These are phyloP conservation scores for Panurus biarmicus DNA, from an alignment of 2,113 vertebrate species.

Conservation along the genomic window DNA sequence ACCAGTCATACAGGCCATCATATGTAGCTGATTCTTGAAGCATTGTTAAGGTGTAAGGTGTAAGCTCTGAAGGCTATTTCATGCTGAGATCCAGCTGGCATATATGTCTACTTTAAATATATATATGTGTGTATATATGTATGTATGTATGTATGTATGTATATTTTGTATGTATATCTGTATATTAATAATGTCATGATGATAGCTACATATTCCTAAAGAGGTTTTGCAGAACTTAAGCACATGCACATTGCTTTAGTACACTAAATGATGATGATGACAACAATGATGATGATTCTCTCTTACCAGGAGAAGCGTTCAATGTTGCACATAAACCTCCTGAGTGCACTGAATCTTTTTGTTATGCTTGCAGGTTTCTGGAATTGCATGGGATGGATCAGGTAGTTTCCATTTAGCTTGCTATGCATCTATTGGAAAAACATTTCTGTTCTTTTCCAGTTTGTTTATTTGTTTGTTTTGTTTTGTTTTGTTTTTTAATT, in stretches of 20 bases:
- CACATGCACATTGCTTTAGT: not conserved
- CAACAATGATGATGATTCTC: not conserved
- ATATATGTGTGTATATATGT: not conserved
- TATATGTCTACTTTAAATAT: not conserved
- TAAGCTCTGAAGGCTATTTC: not conserved
- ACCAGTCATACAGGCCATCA: not conserved
- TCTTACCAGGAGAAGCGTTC: rapidly evolving
- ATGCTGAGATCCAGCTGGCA: not conserved
- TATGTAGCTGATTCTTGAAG: not conserved
- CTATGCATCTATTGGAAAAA: not conserved
- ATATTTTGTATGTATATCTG: too few relatives aligned
- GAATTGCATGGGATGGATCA: not conserved
- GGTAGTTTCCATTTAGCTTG: not conserved
- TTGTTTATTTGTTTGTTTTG: not conserved
- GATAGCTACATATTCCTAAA: not conserved
- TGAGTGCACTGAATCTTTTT: not conserved
- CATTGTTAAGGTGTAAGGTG: not conserved
- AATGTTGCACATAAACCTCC: not conserved
- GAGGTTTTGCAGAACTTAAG: not conserved
- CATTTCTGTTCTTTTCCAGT: not conserved
- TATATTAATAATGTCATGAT: not conserved
- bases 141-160: not conserved
- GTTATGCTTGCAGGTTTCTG: not conserved
- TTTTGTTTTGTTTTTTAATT: not conserved
- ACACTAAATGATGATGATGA: not conserved